Percentiles rank a stretch among this genome's conserved stretches.
Conservation (phyloP, 2,888 invertebrate genomes). For the Lobophora halterata region DNA sequence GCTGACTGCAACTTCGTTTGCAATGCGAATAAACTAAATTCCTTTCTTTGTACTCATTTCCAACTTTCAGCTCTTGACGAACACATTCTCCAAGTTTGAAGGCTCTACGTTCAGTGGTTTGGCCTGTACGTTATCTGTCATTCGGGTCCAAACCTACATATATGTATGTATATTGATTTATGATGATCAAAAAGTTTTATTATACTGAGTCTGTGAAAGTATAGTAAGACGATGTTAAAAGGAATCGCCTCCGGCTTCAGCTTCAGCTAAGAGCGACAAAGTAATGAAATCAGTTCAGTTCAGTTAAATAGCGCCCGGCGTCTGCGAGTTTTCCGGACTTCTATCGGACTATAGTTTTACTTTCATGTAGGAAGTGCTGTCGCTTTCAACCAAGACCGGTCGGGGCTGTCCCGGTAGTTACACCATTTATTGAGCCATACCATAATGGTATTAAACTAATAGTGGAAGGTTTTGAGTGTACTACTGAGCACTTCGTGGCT, state of each 20-base stretch:
- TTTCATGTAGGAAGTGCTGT: slow-evolving; percentile 79
- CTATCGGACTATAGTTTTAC: slow-evolving; percentile 67
- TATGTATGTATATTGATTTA: too few species aligned
- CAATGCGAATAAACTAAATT: too few species aligned
- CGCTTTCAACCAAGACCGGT: slow-evolving; percentile 78
- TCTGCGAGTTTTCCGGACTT: slow-evolving; percentile 58
- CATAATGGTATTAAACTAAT: slow-evolving; percentile 21
- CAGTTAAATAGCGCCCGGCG: slow-evolving; percentile 22
- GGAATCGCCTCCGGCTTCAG: slow-evolving; percentile 21
- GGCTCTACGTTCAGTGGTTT: too few species aligned
- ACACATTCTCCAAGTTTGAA: too few species aligned
- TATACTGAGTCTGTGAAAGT: too few species aligned
- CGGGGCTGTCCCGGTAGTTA: slow-evolving; percentile 49
- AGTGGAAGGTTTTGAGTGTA: slow-evolving; percentile 24
- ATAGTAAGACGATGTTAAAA: too few species aligned
- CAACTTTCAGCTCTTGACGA: too few species aligned
- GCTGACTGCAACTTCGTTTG: too few species aligned
- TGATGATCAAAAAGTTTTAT: too few species aligned
- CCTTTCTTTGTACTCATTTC: too few species aligned
- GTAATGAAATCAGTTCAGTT: slow-evolving; percentile 23
- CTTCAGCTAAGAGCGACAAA: slow-evolving; percentile 28
- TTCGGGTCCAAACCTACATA: too few species aligned
- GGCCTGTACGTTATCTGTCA: too few species aligned
- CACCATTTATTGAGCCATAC: slow-evolving; percentile 29
- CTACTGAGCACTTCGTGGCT: slow-evolving; percentile 21